Conservation (phyloP, 2,888 invertebrate species). For the Cinara cedri region DNA sequence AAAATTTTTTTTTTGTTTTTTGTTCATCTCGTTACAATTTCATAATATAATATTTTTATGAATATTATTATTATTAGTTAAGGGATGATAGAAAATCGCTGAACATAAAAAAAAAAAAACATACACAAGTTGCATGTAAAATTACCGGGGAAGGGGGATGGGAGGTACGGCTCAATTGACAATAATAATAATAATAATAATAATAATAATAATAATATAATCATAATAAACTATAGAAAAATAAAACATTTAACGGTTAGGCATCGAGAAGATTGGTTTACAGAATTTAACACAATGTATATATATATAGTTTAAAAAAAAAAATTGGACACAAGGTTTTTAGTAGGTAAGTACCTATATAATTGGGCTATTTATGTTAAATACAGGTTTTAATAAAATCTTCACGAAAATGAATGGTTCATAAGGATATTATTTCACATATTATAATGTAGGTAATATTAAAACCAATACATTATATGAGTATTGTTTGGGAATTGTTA, state of each 20-base stretch:
- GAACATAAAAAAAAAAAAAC: conserved; percentile 6
- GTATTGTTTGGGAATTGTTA: neutral
- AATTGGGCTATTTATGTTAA: neutral
- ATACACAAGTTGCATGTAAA: conserved; percentile 12
- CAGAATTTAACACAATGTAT: too few species aligned
- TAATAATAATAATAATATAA: conserved; percentile 23
- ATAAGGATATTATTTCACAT: neutral
- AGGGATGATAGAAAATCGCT: neutral
- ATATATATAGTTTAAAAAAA: too few species aligned
- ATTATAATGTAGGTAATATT: neutral
- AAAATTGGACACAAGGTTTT: too few species aligned
- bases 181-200: conserved; percentile 23
- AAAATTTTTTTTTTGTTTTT: conserved; percentile 18
- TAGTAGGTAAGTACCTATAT: too few species aligned
- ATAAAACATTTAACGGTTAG: neutral
- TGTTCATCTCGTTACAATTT: conserved; percentile 33
- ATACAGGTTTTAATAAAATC: neutral
- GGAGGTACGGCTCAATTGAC: too few species aligned
- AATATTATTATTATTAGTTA: too few species aligned
- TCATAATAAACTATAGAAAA: conserved; percentile 23
- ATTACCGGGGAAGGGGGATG: neutral
- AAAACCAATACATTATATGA: neutral
- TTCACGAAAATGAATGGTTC: neutral
- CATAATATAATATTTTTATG: too few species aligned
- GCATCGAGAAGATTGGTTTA: too few species aligned